A percentile compares a stretch with the other conserved stretches of the same genome.
These are phyloP conservation scores for Epistrophella euchroma DNA, from an alignment of 2,888 invertebrate genomes.

Conservation along the genomic window DNA sequence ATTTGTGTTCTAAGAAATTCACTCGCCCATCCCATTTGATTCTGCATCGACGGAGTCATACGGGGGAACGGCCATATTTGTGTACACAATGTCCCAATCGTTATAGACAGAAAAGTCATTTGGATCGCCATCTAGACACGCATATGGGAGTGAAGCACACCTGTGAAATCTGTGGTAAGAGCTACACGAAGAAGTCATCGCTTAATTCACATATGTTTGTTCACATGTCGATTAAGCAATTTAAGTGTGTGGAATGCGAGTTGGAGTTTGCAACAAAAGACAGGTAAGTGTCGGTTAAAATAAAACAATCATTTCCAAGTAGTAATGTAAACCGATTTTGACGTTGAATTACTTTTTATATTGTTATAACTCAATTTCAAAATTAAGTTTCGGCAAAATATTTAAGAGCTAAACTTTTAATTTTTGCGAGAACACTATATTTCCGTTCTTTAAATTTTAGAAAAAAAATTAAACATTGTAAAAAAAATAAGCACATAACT, in stretches of 20 bases:
- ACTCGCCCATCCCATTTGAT: conserved; percentile 77
- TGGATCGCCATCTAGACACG: conserved; percentile 77
- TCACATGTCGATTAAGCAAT: conserved; percentile 53
- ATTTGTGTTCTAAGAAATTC: conserved; percentile 77
- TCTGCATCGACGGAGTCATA: conserved; percentile 77
- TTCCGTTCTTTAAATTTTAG: no score
- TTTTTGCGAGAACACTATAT: no score
- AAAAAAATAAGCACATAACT: no score
- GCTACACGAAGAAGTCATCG: conserved; percentile 77
- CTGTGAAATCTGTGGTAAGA: conserved; percentile 76
- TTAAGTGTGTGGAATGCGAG: conserved; percentile 48
- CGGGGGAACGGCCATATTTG: conserved; percentile 77
- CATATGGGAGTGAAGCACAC: conserved; percentile 77
- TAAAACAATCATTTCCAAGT: no score
- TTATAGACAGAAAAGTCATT: conserved; percentile 77
- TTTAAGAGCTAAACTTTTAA: no score
- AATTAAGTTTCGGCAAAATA: no score
- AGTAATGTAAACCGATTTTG: no score
- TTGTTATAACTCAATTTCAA: no score
- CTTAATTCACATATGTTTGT: conserved; percentile 76
- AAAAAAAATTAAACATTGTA: no score
- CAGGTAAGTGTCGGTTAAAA: conserved; percentile 36
- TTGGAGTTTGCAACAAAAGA: conserved; percentile 44
- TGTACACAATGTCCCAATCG: conserved; percentile 76
- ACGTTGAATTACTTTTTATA: no score